These are phyloP conservation scores for Acomys russatus DNA, from an alignment of 2,797 vertebrate species.

Conservation along the genomic window DNA sequence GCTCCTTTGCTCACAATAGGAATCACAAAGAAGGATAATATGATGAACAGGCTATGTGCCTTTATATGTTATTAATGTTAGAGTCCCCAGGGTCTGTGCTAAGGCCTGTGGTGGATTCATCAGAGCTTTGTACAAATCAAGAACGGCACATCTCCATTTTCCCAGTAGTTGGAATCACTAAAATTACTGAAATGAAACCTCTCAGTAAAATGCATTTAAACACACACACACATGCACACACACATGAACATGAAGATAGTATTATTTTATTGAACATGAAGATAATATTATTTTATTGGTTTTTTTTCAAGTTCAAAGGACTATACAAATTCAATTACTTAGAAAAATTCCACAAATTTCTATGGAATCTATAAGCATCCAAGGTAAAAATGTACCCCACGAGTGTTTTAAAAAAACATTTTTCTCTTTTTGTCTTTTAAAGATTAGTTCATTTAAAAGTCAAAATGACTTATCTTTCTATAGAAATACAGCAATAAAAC, in stretches of 20 bases:
- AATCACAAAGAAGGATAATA: constrained; percentile 71
- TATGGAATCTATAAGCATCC: constrained; percentile 44
- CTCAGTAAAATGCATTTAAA: constrained; percentile 69
- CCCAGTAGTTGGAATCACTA: constrained; percentile 54
- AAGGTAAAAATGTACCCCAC: constrained; percentile 54
- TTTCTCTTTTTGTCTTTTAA: constrained; percentile 67
- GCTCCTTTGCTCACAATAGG: constrained; percentile 59
- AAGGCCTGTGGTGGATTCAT: constrained; percentile 70
- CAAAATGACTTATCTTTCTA: constrained; percentile 7
- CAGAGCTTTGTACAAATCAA: constrained; percentile 77
- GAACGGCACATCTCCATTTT: constrained; percentile 74
- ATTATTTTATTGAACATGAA: constrained; percentile 61
- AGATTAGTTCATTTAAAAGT: constrained; percentile 60
- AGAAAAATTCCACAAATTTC: constrained; percentile 66
- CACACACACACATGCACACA: constrained; percentile 46
- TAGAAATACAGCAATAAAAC: constrained; percentile 47
- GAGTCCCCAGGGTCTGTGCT: constrained; percentile 58
- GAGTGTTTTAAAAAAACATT: constrained; percentile 66
- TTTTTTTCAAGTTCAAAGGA: constrained; percentile 60
- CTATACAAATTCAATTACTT: constrained; percentile 46
- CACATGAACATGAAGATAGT: not conserved
- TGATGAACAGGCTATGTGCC: constrained; percentile 57
- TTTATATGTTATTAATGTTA: constrained; percentile 74
- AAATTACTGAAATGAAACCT: constrained; percentile 75
- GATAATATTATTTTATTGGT: constrained; percentile 67